Evolutionary conservation across 2,113 vertebrate species (phyloP).

Genomic region (Trogon melanurus): DNA sequence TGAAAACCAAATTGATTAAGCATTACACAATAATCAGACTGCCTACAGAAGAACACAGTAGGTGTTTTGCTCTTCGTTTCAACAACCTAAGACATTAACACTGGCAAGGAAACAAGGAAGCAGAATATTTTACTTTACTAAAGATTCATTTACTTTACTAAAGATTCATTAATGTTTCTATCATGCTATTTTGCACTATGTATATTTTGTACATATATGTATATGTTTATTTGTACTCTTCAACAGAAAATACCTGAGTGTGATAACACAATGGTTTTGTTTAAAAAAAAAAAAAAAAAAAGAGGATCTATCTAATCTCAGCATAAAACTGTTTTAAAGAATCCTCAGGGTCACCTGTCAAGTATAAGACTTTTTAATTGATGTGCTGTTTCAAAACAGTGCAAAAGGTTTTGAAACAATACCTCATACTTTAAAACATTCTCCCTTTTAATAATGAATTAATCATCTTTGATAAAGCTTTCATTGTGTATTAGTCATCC

Average conservation of each 20-base stretch:
- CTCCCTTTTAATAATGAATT: background rate
- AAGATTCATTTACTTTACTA: background rate
- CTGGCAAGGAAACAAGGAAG: accelerated
- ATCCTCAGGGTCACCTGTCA: background rate
- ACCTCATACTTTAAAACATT: background rate
- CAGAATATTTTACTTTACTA: background rate
- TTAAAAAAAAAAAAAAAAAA: background rate
- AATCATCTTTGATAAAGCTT: background rate
- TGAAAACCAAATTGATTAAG: background rate
- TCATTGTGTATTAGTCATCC: accelerated
- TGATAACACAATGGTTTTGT: background rate
- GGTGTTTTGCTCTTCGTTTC: background rate
- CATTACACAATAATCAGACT: background rate
- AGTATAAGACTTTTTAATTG: background rate
- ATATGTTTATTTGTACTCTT: background rate
- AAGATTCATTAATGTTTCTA: accelerated
- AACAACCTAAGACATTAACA: background rate
- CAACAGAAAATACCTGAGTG: background rate
- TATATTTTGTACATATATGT: background rate
- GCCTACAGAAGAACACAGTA: background rate
- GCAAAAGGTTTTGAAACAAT: background rate
- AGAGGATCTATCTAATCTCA: background rate
- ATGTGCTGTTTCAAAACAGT: background rate
- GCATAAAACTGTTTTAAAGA: background rate
- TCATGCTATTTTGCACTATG: background rate